These are phyloP conservation scores for Phyto melanocephala DNA, from an alignment of 2,888 invertebrate species.

Conservation along the genomic window DNA sequence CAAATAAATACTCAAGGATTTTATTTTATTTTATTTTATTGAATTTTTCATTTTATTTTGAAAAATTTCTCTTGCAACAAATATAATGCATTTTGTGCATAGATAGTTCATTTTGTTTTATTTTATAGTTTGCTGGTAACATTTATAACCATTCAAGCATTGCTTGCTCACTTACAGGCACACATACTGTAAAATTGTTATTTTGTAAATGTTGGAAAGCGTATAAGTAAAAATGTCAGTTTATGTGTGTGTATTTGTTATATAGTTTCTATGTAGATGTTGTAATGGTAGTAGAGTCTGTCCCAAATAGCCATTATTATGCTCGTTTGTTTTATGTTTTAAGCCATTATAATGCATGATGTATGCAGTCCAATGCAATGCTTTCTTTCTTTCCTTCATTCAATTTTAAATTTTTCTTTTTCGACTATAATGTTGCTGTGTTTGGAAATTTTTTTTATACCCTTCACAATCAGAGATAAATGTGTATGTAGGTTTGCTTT, in stretches of 20 bases:
- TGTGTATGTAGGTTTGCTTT: too few species aligned
- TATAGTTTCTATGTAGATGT: background rate
- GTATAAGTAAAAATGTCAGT: background rate
- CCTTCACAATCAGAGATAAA: too few species aligned
- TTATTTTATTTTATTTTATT: background rate
- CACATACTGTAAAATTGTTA: background rate
- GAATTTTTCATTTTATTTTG: too few species aligned
- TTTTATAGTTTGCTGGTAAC: slow-evolving; percentile 6
- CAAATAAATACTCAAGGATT: background rate
- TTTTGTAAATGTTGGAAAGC: background rate
- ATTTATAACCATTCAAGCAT: slow-evolving; percentile 30
- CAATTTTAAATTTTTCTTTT: slow-evolving; percentile 3
- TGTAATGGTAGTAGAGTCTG: slow-evolving; percentile 12
- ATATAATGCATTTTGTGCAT: background rate
- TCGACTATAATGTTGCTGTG: background rate
- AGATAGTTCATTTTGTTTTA: slow-evolving; percentile 5
- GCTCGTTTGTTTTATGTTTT: slow-evolving; percentile 62
- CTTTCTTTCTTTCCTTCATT: slow-evolving; percentile 47
- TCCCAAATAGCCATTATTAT: slow-evolving; percentile 61
- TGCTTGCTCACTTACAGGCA: background rate
- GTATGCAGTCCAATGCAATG: slow-evolving; percentile 52
- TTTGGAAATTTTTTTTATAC: too few species aligned
- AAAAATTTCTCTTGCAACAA: background rate
- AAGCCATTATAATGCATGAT: slow-evolving; percentile 63
- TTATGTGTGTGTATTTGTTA: background rate